Percentiles rank a stretch among this genome's conserved stretches.
phyloP scores from a whole-genome alignment of 2,888 invertebrate genomes.

The Himalopsyche japonica region DNA sequence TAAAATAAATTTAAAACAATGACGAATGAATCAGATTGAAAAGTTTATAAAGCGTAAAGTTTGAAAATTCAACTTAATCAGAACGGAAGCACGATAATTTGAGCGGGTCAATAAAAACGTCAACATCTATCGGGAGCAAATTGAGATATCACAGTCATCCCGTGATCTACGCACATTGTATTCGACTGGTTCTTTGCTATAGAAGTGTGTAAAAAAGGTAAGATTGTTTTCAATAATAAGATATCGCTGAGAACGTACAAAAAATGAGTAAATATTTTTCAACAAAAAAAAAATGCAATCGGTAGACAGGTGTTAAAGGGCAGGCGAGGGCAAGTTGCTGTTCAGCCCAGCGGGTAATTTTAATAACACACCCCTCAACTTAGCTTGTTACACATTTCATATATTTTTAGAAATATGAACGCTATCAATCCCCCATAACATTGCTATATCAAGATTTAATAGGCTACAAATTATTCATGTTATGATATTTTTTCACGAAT shows the following conservation, averaged over 20 bases:
- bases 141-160: too few species aligned
- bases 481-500: too few species aligned
- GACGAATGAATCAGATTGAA: too few species aligned
- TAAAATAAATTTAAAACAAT: too few species aligned
- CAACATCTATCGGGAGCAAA: too few species aligned
- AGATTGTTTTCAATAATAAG: background rate
- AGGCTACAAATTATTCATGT: too few species aligned
- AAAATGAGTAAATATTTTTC: background rate
- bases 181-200: too few species aligned
- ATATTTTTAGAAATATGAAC: background rate
- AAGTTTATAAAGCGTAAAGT: too few species aligned
- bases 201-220: background rate
- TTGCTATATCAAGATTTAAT: background rate
- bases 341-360: background rate
- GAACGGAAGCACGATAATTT: too few species aligned
- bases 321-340: background rate
- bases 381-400: background rate
- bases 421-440: background rate
- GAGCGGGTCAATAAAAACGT: too few species aligned
- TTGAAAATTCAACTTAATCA: too few species aligned
- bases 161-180: too few species aligned
- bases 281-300: background rate
- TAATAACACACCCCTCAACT: background rate
- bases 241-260: background rate
- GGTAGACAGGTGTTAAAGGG: background rate